Evolutionary conservation across 2,113 vertebrate species (phyloP), one percentile per base, ranked within the genome.

Genomic region (Syngnathoides biaculeatus): DNA sequence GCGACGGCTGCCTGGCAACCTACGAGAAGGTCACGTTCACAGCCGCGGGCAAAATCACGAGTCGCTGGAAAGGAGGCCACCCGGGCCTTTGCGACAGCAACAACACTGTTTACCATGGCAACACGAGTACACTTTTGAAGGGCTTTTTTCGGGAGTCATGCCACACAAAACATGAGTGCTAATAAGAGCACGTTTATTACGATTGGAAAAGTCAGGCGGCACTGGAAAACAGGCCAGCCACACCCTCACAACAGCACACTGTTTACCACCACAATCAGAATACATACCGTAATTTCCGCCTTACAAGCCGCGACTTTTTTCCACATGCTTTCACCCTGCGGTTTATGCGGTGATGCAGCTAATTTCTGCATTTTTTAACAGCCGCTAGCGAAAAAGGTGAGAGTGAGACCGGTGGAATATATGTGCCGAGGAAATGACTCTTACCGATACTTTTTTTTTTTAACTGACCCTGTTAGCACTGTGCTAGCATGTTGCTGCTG

Each of bases 1-100:
- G 35, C 56, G 3, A 38, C 48, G 35, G 19, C 26, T 56, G 50
- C 85, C 62, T 71, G 58, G 84, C 80, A 86, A 84, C 81, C 8
- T 19, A 30, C 69, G 24, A 12, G 22, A 67, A 81, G 60, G 61
- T 58, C n/a, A 74, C 71, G 58, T 85, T 80, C 79, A 69, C 78
- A 79, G 27, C 66, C 58, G 24, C 20, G 38, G 40, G 60, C 39
- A 43, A 15, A 52, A 30, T 65, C 64, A 65, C 48, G 19, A 65
- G 64, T 10, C n/a, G 48, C 24, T 45, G 22, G 62, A 43, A 22
- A 45, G 27, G 4, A 22, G 24, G 17, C 62, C 42, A 64, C 43
- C 17, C 45, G n/a, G 4, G 26, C 64, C 64, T 22, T n/a, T 11
- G 10, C 45, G 8, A 65, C 27, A 17, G 24, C 39, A 17, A 43